Evolutionary conservation across 2,797 vertebrate species (phyloP), one percentile per base, ranked within the genome.

Genomic region (Sylvia borin): DNA sequence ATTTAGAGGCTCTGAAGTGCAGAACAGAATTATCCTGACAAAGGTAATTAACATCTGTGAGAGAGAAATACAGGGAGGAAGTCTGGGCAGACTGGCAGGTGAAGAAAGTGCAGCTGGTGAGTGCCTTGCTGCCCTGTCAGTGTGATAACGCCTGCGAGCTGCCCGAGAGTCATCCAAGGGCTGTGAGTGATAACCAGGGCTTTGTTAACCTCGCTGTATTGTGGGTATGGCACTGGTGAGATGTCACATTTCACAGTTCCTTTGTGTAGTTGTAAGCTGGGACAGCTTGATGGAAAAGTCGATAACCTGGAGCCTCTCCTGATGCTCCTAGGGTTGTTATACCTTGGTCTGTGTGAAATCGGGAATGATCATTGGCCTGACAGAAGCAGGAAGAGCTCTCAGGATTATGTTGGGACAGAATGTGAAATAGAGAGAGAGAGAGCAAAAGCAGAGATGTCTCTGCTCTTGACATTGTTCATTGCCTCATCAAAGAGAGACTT

Each of bases 231-330:
- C 14, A 0, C 3, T 21, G 19, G 27, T 31, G 67, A 76, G 14
- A 9, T 1, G 7, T 5, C 10, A 1, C 1, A 0, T 18, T 42
- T 67, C 20, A n/a, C 29, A 14, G 2, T 18, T 48, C 6, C 6
- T 29, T 8, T 16, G 1, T 38, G 15, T 25, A 7, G 10, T 1
- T 45, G 21, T 57, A 7, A 45, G 16, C 25, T 51, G 58, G 22
- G 36, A 10, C 5, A 9, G 47, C 10, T 40, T 54, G 31, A 17
- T 25, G 18, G 64, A 42, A 47, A 74, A 43, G 26, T 71, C 17
- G 3, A 1, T 74, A 58, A n/a, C 9, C 13, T 11, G 26, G 61
- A 73, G 24, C 36, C 15, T 43, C 36, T 1, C 13, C 10, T 29
- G 4, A 8, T 8, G 32, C 8, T 2, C 21, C 14, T 5, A n/a